These are phyloP conservation scores for Zaprionus africanus DNA, from an alignment of 1,140 invertebrate genomes.

Conservation along the genomic window DNA sequence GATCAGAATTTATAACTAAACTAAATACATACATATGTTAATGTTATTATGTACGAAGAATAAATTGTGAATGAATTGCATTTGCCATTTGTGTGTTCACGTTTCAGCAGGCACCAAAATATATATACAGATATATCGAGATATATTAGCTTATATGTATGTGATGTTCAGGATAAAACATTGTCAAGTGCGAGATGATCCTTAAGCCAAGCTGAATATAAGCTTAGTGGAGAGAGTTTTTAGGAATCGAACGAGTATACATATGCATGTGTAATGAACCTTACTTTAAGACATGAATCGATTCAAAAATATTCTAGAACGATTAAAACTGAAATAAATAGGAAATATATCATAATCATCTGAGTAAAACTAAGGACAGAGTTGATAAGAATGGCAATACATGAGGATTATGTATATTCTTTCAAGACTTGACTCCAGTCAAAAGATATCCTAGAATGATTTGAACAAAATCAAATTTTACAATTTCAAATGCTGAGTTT, in stretches of 20 bases:
- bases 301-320: not conserved
- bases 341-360: not conserved
- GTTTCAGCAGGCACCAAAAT: not conserved
- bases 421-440: too few relatives aligned
- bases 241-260: not conserved
- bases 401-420: too few relatives aligned
- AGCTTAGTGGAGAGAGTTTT: not conserved
- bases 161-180: too few relatives aligned
- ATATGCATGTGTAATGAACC: too few relatives aligned
- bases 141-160: too few relatives aligned
- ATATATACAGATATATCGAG: not conserved
- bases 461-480: too few relatives aligned
- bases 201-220: not conserved
- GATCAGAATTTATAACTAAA: constrained; percentile 16
- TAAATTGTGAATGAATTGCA: constrained; percentile 34
- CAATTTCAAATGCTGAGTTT: not conserved
- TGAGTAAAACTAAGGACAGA: not conserved
- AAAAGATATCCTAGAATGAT: not conserved
- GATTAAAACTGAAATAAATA: too few relatives aligned
- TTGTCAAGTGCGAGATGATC: not conserved
- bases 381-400: not conserved
- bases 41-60: constrained; percentile 31
- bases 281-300: not conserved
- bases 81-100: not conserved
- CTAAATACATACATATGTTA: constrained; percentile 15